Percentiles rank a stretch among this genome's conserved stretches.
phyloP scores from a whole-genome alignment of 2,113 vertebrate species.

The Dascyllus trimaculatus region DNA sequence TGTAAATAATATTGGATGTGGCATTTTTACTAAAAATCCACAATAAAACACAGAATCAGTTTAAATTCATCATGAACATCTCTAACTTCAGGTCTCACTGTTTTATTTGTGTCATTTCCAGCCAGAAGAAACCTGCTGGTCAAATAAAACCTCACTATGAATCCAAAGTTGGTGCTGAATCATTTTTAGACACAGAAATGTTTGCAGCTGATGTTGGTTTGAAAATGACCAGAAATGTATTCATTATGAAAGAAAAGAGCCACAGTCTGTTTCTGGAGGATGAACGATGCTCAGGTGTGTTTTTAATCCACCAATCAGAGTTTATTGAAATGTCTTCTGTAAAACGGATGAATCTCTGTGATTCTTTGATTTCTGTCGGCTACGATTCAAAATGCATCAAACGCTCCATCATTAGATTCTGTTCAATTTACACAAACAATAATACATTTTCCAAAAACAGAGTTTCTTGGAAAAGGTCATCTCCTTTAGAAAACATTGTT shows the following conservation, averaged over 20 bases:
- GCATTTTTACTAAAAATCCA: no score
- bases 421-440: conserved; percentile 56
- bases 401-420: conserved; percentile 10
- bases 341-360: conserved; percentile 11
- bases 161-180: no score
- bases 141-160: no score
- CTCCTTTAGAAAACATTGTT: conserved; percentile 5
- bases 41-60: no score
- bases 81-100: no score
- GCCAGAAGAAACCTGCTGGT: no score
- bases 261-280: neutral
- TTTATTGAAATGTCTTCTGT: conserved; percentile 61
- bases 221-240: no score
- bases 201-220: no score
- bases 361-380: neutral
- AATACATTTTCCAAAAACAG: conserved; percentile 38
- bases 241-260: neutral
- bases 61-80: no score
- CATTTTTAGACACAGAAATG: no score
- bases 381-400: neutral
- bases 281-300: neutral
- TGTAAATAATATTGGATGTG: no score
- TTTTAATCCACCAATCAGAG: conserved; percentile 40
- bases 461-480: conserved; percentile 25
- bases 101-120: no score